Percentiles rank a stretch among this genome's conserved stretches.
phyloP scores from a whole-genome alignment of 1,140 invertebrate genomes.

The Panagrolaimus sp. region DNA sequence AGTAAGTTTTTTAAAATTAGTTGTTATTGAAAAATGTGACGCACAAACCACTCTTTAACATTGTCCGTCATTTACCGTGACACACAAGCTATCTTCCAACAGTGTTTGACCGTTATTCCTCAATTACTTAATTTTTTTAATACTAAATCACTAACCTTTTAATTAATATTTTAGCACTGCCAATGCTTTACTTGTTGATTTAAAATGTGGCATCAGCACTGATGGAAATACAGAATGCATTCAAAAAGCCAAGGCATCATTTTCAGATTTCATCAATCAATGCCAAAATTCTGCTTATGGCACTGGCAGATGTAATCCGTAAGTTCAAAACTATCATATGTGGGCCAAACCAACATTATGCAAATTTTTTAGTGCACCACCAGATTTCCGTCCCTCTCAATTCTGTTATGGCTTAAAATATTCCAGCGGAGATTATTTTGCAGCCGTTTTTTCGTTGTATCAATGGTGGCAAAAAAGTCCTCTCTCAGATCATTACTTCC shows the following conservation, averaged over 20 bases:
- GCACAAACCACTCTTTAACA: no score
- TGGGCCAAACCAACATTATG: no score
- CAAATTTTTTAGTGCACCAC: constrained; percentile 4
- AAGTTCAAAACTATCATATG: neutral
- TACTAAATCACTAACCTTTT: neutral
- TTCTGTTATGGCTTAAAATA: neutral
- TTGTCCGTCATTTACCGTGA: no score
- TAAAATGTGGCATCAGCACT: neutral
- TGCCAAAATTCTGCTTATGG: neutral
- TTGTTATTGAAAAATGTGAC: no score
- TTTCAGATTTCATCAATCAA: neutral
- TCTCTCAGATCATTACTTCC: neutral
- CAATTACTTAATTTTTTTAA: neutral
- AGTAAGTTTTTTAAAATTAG: no score
- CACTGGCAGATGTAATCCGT: constrained; percentile 9
- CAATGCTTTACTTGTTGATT: neutral
- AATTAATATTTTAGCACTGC: neutral
- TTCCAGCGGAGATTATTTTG: neutral
- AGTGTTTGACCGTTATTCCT: neutral
- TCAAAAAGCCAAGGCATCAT: neutral
- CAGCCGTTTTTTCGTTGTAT: neutral
- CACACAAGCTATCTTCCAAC: no score
- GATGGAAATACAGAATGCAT: neutral
- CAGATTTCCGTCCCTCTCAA: constrained; percentile 2
- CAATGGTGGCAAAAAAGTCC: neutral